A percentile compares a stretch with the other conserved stretches of the same genome.
Evolutionary conservation across 2,888 invertebrate genomes (phyloP).

Genomic region (Synergus laeviventris): DNA sequence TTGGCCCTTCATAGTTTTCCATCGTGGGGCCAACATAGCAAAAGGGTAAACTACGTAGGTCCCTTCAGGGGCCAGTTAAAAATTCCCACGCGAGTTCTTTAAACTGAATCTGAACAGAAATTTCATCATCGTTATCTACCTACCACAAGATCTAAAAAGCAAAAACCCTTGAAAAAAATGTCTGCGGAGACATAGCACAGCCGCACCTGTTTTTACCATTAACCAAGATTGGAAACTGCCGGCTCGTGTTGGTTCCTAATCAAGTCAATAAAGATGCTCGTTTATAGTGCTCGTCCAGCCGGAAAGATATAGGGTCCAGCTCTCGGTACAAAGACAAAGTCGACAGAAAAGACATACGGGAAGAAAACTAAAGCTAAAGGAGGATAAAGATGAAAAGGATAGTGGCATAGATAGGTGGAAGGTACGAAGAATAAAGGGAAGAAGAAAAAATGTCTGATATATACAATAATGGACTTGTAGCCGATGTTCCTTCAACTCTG

Average conservation of each 20-base stretch:
- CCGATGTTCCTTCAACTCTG: slow-evolving; percentile 55
- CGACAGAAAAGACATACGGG: slow-evolving; percentile 44
- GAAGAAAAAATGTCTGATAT: slow-evolving; percentile 55
- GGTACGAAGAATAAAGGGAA: slow-evolving; percentile 44
- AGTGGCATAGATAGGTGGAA: neutral
- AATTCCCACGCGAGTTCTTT: too few relatives aligned
- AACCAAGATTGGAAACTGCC: neutral
- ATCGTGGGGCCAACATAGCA: too few relatives aligned
- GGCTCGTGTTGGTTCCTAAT: slow-evolving; percentile 47
- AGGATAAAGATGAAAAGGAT: slow-evolving; percentile 36
- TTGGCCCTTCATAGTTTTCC: too few relatives aligned
- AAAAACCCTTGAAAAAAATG: neutral
- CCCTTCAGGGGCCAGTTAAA: too few relatives aligned
- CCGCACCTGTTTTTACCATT: slow-evolving; percentile 9
- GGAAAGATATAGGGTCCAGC: slow-evolving; percentile 46
- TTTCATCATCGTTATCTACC: neutral
- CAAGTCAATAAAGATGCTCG: slow-evolving; percentile 51
- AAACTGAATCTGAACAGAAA: neutral
- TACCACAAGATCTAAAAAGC: neutral
- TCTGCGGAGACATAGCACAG: neutral
- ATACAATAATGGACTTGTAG: slow-evolving; percentile 55
- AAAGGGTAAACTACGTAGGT: too few relatives aligned
- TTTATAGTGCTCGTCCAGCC: slow-evolving; percentile 44
- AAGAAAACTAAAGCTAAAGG: slow-evolving; percentile 42
- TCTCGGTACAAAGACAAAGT: slow-evolving; percentile 41